Evolutionary conservation across 2,113 vertebrate species (phyloP), one percentile per base, ranked within the genome.

Genomic region (Pogonocichla stellata): DNA sequence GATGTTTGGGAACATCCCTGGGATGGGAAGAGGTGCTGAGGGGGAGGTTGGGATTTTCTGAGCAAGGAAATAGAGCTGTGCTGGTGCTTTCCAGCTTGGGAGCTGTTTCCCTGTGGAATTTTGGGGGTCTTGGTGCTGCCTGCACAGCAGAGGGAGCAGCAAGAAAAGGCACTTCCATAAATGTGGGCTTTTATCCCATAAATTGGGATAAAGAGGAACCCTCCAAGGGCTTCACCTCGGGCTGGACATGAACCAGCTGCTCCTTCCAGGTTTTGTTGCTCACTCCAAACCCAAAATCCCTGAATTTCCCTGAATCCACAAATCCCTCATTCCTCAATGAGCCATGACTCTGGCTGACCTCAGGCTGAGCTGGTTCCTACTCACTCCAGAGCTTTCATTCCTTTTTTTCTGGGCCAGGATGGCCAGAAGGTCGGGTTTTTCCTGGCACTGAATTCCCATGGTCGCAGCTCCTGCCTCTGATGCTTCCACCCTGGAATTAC

Each of bases 31-130:
- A 28, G 64, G 29, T 19, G 34, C 16, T 56, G 83, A 48, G 75
- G 67, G 19, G 53, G 6, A 70, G 29, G 1, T 25, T 25, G 45
- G 40, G 40, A 14, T 70, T 29, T 57, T 38, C 34, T 3, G 29
- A 47, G 58, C 0, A 0, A 38, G 23, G n/a, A 48, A 12, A 33
- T 5, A 0, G 0, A 4, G 25, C 43, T 12, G n/a, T 33, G 66
- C 51, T 29, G 56, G 8, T 25, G 60, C 47, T 81, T 47, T 9
- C 51, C 42, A 11, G 47, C 70, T 33, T 14, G 50, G 70, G 29
- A 61, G 1, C 12, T 8, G 4, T 70, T 51, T 47, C 8, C 50
- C 15, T 5, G 0, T 6, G 36, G 70, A 29, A 15, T 91, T 47
- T 0, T 2, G 14, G 31, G 60, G 31, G 8, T 31, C 34, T 45